Conservation (phyloP, 2,797 vertebrate genomes). For the Liasis olivaceus region DNA sequence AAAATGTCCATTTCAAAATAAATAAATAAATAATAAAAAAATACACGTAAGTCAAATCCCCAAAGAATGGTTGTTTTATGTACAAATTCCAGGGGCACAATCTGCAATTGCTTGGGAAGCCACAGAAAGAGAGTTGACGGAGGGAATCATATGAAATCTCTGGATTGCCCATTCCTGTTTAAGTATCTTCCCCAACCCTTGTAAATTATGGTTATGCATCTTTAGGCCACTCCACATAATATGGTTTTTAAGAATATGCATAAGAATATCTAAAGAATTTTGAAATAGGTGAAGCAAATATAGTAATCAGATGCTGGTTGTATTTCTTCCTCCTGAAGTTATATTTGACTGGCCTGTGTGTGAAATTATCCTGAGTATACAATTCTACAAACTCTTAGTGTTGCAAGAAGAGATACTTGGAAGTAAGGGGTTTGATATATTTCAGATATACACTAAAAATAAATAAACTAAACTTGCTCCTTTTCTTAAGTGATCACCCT, state of each 20-base stretch:
- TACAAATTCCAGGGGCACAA: not conserved
- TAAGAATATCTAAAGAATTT: not conserved
- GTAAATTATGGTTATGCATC: not conserved
- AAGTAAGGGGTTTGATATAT: not conserved
- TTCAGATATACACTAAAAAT: constrained; percentile 12
- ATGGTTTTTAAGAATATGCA: not conserved
- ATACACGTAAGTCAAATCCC: not conserved
- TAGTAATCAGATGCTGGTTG: not conserved
- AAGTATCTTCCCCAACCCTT: not conserved
- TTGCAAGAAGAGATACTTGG: not conserved
- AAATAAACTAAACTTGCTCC: constrained; percentile 14
- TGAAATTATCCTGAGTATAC: not conserved
- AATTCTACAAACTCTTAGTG: not conserved
- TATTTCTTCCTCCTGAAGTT: not conserved
- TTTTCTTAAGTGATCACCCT: constrained; percentile 23
- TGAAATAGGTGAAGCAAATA: not conserved
- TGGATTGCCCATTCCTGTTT: not conserved
- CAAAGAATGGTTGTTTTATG: no score
- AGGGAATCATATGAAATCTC: not conserved
- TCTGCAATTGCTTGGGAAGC: not conserved
- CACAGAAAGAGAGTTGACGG: not conserved
- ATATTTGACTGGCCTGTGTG: not conserved
- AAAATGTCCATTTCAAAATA: no score
- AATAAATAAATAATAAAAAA: not conserved
- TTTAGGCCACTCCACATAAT: not conserved